phyloP scores from a whole-genome alignment of 2,113 vertebrate species.

The Phylloscopus trochilus region DNA sequence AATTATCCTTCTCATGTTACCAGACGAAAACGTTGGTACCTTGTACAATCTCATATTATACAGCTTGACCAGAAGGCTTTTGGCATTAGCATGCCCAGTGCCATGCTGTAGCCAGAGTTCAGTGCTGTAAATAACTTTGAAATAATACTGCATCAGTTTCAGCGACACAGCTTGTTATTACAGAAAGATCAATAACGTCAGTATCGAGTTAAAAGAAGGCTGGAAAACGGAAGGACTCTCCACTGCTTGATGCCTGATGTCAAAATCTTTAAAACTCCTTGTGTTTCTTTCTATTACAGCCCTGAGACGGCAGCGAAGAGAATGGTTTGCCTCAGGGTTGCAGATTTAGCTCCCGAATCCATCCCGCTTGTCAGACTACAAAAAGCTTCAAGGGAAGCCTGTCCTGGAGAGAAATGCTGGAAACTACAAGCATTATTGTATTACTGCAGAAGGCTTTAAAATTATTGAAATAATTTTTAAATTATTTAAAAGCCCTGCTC shows the following conservation, averaged over 20 bases:
- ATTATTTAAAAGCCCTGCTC: not conserved
- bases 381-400: not conserved
- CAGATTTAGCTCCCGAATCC: not conserved
- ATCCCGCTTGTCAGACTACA: rapidly evolving
- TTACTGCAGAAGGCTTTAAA: too few species aligned
- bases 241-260: too few species aligned
- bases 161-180: not conserved
- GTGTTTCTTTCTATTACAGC: not conserved
- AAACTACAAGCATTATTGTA: rapidly evolving
- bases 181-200: not conserved
- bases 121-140: not conserved
- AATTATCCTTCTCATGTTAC: not conserved
- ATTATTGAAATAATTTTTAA: too few species aligned
- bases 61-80: not conserved
- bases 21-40: not conserved
- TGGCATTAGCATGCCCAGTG: not conserved
- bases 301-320: not conserved
- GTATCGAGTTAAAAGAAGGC: not conserved
- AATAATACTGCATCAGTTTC: not conserved
- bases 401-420: not conserved
- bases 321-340: too few species aligned
- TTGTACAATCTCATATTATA: not conserved
- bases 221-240: not conserved
- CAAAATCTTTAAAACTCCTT: not conserved
- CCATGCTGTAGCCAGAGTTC: not conserved